Percentiles rank a stretch among this genome's conserved stretches.
Evolutionary conservation across 2,113 vertebrate species (phyloP).

Genomic region (Limnothrissa miodon): DNA sequence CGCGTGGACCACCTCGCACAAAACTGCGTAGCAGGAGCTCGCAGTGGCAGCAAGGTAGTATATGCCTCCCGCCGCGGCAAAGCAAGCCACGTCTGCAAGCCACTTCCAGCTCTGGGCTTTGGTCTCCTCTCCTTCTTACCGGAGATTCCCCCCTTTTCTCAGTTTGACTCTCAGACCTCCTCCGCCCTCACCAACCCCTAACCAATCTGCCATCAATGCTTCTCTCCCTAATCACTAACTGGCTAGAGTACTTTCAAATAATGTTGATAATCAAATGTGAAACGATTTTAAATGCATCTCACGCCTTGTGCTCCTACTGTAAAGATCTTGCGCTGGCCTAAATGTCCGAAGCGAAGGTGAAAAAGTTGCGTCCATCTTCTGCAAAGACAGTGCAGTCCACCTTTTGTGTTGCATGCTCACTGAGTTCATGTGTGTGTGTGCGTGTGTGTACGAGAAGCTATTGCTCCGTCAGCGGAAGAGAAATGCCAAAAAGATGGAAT

Average conservation of each 20-base stretch:
- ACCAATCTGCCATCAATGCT: slow-evolving; percentile 17
- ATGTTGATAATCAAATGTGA: neutral
- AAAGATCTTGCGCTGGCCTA: neutral
- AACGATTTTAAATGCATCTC: neutral
- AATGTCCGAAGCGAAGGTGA: neutral
- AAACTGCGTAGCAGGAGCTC: slow-evolving; percentile 89
- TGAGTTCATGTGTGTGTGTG: slow-evolving; percentile 42
- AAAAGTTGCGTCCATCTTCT: neutral
- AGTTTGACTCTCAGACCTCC: slow-evolving; percentile 27
- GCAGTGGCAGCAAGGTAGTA: slow-evolving; percentile 90
- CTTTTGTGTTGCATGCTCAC: slow-evolving; percentile 30
- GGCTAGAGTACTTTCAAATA: neutral
- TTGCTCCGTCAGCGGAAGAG: neutral
- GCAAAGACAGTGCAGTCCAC: neutral
- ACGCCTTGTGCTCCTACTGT: neutral
- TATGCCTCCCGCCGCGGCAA: slow-evolving; percentile 68
- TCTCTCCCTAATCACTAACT: slow-evolving; percentile 34
- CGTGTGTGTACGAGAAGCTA: slow-evolving; percentile 51
- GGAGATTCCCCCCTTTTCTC: slow-evolving; percentile 41
- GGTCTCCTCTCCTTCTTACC: slow-evolving; percentile 39
- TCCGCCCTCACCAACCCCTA: slow-evolving; percentile 27
- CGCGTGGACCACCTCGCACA: slow-evolving; percentile 89
- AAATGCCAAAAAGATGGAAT: neutral
- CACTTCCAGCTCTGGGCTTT: slow-evolving; percentile 50
- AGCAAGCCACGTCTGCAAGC: slow-evolving; percentile 50